Base-by-base conservation (phyloP, 2,797 vertebrate species). In the Acridotheres tristis region DNA sequence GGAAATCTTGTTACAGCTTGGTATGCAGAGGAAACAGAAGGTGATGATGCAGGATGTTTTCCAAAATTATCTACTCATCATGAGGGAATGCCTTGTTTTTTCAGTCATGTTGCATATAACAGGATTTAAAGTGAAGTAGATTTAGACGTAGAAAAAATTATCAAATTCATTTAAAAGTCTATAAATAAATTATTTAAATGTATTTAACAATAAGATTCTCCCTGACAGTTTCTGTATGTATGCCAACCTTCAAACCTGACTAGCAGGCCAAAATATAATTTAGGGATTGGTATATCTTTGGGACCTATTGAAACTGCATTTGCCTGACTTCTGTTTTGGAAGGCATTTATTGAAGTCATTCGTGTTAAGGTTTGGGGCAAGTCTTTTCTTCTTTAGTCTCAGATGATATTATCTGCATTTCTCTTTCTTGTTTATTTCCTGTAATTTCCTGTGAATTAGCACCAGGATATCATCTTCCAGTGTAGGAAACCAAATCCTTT, bases 361-460 rank as follows among this genome's bases (percentile, higher is more conserved):
- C 1, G 6, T 27, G 17, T 54, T 79, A 20, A 34, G 9, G 1
- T 78, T 89, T 85, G 13, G 26, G 47, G 47, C 30, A 83, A 72
- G 32, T 10, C 11, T 88, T 88, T 71, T 48, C 38, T 69, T 61
- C 11, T 51, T 61, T 40, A 55, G 32, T 87, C 47, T 48, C 63
- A 76, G 34, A 51, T 85, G 30, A 85, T 76, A 69, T 68, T 63
- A 43, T 72, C 55, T 93, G 32, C 26, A 47, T 61, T 91, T 87
- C 19, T 89, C 34, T 76, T 92, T 89, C 59, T 54, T 83, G 48
- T 68, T 80, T 86, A 50, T 73, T 63, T 36, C 19, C 62, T 74
- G 17, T 51, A 29, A 53, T 82, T 87, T 88, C 88, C 88, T 71
- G 30, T 77, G 77, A 86, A 61, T 90, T 93, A 96, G 21, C 26